Conservation (phyloP, 2,113 vertebrate species). For the Saiga tatarica region DNA sequence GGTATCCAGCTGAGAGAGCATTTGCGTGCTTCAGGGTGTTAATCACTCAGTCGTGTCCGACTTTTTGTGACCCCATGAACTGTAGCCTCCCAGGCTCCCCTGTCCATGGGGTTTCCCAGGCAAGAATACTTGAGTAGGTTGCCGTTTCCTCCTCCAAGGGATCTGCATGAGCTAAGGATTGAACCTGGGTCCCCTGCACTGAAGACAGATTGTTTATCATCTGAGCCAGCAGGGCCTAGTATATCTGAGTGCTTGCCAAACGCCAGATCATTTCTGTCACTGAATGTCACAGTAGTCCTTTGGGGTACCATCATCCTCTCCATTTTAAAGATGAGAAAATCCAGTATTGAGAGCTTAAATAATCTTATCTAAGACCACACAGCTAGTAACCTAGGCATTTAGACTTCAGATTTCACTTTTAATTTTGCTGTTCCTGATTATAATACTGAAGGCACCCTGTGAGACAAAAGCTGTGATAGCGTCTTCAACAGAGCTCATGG, state of each 20-base stretch:
- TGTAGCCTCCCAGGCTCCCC: background rate
- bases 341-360: background rate
- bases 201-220: background rate
- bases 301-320: background rate
- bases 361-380: background rate
- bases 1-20: background rate
- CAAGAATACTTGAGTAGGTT: background rate
- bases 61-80: background rate
- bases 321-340: background rate
- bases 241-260: background rate
- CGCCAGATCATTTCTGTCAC: background rate
- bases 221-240: background rate
- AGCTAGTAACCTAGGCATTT: background rate
- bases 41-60: fast-evolving
- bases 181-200: background rate
- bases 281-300: background rate
- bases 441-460: background rate
- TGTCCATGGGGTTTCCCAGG: background rate
- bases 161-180: background rate
- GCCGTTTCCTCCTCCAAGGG: background rate
- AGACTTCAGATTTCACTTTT: background rate
- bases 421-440: background rate
- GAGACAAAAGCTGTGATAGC: background rate
- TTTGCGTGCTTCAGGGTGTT: background rate
- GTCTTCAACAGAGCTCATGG: background rate